Percentiles rank a stretch among this genome's conserved stretches.
phyloP scores from a whole-genome alignment of 2,113 vertebrate species.

The Amphiprion percula region DNA sequence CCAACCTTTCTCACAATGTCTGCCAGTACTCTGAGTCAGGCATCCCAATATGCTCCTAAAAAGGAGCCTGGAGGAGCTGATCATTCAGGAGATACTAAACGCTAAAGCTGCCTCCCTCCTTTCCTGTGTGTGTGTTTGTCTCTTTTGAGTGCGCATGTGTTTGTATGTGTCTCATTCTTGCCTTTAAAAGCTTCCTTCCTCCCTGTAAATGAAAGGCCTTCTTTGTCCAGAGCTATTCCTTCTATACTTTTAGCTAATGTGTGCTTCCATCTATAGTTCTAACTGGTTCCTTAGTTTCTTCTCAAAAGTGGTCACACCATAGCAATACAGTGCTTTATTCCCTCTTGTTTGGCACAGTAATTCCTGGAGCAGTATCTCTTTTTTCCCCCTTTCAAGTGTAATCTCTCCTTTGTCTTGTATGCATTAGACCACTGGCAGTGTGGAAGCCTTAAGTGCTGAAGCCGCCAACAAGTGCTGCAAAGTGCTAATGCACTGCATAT shows the following conservation, averaged over 20 bases:
- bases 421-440: conserved; percentile 47
- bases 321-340: conserved; percentile 28
- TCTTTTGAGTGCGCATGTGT: conserved; percentile 14
- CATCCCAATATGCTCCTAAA: conserved; percentile 38
- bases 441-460: conserved; percentile 19
- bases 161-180: conserved; percentile 37
- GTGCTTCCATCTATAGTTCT: conserved; percentile 24
- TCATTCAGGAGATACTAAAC: conserved; percentile 42
- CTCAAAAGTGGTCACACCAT: conserved; percentile 42
- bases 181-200: conserved; percentile 62
- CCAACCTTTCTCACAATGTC: conserved; percentile 51
- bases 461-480: conserved; percentile 35
- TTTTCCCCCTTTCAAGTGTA: conserved; percentile 19
- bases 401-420: conserved; percentile 62
- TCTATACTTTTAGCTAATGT: conserved; percentile 40
- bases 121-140: conserved; percentile 32
- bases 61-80: conserved; percentile 23
- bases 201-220: conserved; percentile 54
- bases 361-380: conserved; percentile 31
- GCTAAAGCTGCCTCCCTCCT: conserved; percentile 21
- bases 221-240: conserved; percentile 47
- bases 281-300: conserved; percentile 27
- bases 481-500: conserved; percentile 49
- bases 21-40: conserved; percentile 65
- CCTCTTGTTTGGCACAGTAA: conserved; percentile 3